Base-by-base conservation (phyloP, 2,888 invertebrate genomes). In the Chrysolina oricalcia region DNA sequence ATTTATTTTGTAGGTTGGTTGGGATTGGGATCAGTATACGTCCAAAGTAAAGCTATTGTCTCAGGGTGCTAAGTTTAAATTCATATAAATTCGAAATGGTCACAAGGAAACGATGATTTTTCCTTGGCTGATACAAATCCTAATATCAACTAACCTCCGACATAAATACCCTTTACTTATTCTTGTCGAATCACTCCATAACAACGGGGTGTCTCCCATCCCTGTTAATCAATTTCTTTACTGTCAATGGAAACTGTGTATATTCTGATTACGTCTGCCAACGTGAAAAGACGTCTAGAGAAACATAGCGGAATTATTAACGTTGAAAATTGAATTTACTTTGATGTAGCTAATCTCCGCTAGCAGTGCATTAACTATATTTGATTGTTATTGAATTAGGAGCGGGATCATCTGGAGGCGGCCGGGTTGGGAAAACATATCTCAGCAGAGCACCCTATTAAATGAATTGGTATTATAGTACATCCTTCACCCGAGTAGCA, bases 281-380 rank as follows among this genome's bases (percentile, higher is more conserved):
- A 27, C n/a, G 35, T 27, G 27, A 59, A 13, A 13, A 59, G n/a
- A 17, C 19, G 50, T 50, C n/a, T 27, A 59, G 59, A 35, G 53
- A 53, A 53, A 59, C 59, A 59, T n/a, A 59, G 27, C 23, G 5
- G 50, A 1, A 46, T 67, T 62, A 72, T 72, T 67, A 72, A 66
- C 56, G 23, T 27, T 9, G 67, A 43, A 46, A 72, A 72, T 56
- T 67, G 41, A 72, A 72, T 66, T 67, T 62, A 27, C 66, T 59
- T 66, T 72, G 72, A 66, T 66, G 67, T 72, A 66, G 59, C 72
- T 67, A 66, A 72, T 72, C 72, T 72, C 46, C 48, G 43, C 66
- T 17, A 67, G 66, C 72, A 72, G 72, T 66, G 59, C 59, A 72
- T 66, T 59, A 65, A 53, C 70, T 63, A 50, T 62, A 70, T 63